Evolutionary conservation across 2,113 vertebrate genomes (phyloP).

Genomic region (Thamnophis sirtalis): DNA sequence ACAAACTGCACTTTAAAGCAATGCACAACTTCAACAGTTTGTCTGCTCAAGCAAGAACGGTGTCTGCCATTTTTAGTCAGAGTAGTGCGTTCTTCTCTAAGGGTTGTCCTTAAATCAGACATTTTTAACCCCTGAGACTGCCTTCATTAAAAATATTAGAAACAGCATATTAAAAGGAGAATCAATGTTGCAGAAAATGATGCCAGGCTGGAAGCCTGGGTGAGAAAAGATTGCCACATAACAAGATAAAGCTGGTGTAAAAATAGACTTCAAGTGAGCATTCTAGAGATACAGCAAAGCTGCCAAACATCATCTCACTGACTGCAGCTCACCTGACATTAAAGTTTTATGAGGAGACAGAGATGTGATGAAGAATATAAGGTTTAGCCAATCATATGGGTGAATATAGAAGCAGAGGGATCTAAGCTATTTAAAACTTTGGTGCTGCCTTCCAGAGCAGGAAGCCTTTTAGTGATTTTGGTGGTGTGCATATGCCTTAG

Average conservation of each 20-base stretch:
- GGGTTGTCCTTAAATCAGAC: neutral
- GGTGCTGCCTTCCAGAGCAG: neutral
- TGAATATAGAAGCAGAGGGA: neutral
- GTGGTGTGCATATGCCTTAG: neutral
- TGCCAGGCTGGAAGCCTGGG: neutral
- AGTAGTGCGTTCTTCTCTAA: neutral
- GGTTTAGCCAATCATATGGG: neutral
- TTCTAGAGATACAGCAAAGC: too few species aligned
- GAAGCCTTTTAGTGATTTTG: neutral
- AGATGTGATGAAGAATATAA: neutral
- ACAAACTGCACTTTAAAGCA: neutral
- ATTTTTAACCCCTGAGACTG: neutral
- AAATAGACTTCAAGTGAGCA: neutral
- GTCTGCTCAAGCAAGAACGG: neutral
- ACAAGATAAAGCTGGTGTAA: neutral
- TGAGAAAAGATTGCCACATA: neutral
- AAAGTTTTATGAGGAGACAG: neutral
- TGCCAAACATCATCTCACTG: neutral
- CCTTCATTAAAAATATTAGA: neutral
- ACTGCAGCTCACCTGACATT: neutral
- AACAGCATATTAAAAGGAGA: neutral
- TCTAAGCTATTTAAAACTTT: neutral
- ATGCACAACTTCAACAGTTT: neutral
- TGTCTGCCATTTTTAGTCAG: neutral
- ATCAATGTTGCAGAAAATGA: neutral